A percentile compares a stretch with the other conserved stretches of the same genome.
phyloP scores from a whole-genome alignment of 64 coral and sea anemone species.

The Montipora capricornis region DNA sequence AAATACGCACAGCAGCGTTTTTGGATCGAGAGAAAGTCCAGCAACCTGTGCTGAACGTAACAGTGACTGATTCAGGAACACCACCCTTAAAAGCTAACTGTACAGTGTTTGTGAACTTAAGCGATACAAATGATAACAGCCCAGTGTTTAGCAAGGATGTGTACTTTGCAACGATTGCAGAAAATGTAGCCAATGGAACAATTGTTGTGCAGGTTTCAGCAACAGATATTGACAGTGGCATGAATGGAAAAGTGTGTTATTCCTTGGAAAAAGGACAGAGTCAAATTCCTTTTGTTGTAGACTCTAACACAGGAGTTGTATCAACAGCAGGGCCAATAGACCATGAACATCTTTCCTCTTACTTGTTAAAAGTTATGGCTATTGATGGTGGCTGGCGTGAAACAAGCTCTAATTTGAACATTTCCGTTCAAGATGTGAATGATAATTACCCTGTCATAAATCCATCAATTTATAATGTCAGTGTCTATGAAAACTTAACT shows the following conservation, averaged over 20 bases:
- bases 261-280: constrained; percentile 1
- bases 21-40: constrained; percentile 87
- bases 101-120: constrained; percentile 85
- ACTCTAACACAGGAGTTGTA: constrained; percentile 69
- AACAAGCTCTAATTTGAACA: constrained; percentile 62
- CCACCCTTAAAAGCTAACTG: constrained; percentile 84
- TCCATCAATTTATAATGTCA: constrained; percentile 60
- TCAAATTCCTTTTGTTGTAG: constrained; percentile 60
- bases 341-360: constrained; percentile 65
- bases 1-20: constrained; percentile 66
- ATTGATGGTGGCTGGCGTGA: constrained; percentile 80
- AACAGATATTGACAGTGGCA: constrained; percentile 70
- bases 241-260: constrained; percentile 76
- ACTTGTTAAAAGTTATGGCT: constrained; percentile 75
- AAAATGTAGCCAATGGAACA: constrained; percentile 66
- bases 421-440: constrained; percentile 86
- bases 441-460: constrained; percentile 88
- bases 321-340: constrained; percentile 68
- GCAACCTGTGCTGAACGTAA: constrained; percentile 52
- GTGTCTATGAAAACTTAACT: constrained; percentile 74
- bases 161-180: constrained; percentile 71
- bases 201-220: constrained; percentile 68
- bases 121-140: constrained; percentile 91
- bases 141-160: constrained; percentile 79
- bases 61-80: constrained; percentile 73